Evolutionary conservation across 2,888 invertebrate species (phyloP).

Genomic region (Tillus elongatus): DNA sequence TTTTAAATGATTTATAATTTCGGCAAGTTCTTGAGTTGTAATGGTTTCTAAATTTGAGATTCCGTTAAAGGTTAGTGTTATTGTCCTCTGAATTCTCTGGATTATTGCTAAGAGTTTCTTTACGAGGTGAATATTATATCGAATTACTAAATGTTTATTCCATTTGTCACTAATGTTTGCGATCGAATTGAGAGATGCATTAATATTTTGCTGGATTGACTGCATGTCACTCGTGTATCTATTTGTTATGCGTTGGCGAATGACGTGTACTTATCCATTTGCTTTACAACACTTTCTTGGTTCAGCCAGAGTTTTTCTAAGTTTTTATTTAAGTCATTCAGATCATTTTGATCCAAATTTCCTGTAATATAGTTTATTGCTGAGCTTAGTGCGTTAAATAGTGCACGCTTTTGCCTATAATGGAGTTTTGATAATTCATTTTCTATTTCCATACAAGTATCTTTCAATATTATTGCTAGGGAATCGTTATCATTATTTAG

Average conservation of each 20-base stretch:
- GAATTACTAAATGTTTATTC: slow-evolving; percentile 1
- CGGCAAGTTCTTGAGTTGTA: neutral
- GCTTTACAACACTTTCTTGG: neutral
- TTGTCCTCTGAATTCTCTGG: slow-evolving; percentile 3
- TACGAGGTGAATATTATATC: neutral
- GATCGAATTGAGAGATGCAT: neutral
- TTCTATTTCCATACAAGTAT: neutral
- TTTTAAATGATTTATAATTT: slow-evolving; percentile 4
- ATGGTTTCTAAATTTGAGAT: slow-evolving; percentile 5
- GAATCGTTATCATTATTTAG: neutral
- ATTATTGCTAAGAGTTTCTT: neutral
- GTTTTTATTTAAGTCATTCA: slow-evolving; percentile 3
- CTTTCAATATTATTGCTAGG: neutral
- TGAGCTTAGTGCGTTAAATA: slow-evolving; percentile 2
- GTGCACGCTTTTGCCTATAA: slow-evolving; percentile 1
- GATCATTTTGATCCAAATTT: slow-evolving; percentile 7
- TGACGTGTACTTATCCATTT: slow-evolving; percentile 5
- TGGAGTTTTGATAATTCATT: neutral
- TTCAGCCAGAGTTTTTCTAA: neutral
- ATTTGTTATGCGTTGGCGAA: slow-evolving; percentile 3
- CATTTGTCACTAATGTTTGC: neutral
- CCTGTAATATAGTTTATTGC: slow-evolving; percentile 5
- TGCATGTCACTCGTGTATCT: neutral
- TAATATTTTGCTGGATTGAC: neutral
- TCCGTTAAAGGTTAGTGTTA: slow-evolving; percentile 5